These are phyloP conservation scores for Phanerotoma sp. DNA, from an alignment of 2,888 invertebrate genomes.

Conservation along the genomic window DNA sequence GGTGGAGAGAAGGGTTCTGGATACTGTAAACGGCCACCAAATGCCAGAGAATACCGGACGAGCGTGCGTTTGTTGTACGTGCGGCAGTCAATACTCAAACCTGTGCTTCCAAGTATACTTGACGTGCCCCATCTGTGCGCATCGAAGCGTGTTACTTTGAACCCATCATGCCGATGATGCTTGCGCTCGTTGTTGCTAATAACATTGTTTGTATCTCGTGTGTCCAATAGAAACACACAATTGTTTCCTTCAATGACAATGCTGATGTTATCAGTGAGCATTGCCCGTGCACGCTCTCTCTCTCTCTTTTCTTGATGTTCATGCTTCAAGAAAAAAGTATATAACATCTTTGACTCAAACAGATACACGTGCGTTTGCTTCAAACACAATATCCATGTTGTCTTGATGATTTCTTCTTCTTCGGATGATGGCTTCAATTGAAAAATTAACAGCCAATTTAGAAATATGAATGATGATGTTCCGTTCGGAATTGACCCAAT, in stretches of 20 bases:
- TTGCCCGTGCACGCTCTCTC: too few relatives aligned
- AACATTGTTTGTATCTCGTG: neutral
- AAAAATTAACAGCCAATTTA: too few relatives aligned
- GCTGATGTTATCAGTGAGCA: neutral
- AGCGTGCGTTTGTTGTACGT: conserved; percentile 5
- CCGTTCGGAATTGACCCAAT: too few relatives aligned
- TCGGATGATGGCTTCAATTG: too few relatives aligned
- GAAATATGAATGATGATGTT: too few relatives aligned
- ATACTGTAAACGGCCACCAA: conserved; percentile 23
- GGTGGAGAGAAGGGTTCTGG: conserved; percentile 14
- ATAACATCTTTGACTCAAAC: neutral
- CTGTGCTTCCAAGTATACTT: conserved; percentile 8
- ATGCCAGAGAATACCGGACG: conserved; percentile 31
- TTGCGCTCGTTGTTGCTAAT: neutral
- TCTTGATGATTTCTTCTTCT: too few relatives aligned
- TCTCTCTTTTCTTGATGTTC: too few relatives aligned
- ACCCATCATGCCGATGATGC: conserved; percentile 12
- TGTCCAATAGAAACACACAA: conserved; percentile 1
- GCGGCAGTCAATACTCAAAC: neutral
- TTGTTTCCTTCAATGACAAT: neutral
- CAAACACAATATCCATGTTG: too few relatives aligned
- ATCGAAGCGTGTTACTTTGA: conserved; percentile 12
- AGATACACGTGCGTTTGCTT: too few relatives aligned
- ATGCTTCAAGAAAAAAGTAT: too few relatives aligned
- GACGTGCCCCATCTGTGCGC: conserved; percentile 18